A percentile compares a stretch with the other conserved stretches of the same genome.
phyloP scores from a whole-genome alignment of 2,113 vertebrate genomes.

The Pelmatolapia mariae region DNA sequence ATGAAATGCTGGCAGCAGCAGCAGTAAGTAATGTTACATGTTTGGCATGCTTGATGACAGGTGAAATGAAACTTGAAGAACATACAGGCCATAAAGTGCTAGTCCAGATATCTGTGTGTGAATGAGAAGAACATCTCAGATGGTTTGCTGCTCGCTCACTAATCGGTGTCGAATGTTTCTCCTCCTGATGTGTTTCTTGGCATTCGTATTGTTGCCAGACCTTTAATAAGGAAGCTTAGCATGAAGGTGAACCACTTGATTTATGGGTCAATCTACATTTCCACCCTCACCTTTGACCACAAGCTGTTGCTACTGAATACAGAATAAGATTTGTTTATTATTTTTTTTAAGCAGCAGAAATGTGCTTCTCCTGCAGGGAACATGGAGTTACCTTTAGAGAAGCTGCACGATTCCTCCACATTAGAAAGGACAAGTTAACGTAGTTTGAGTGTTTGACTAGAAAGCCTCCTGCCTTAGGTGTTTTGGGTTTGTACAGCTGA shows the following conservation, averaged over 20 bases:
- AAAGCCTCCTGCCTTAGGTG: not conserved
- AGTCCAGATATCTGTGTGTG: not conserved
- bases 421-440: not conserved
- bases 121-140: fast-evolving
- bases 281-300: not conserved
- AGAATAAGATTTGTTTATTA: fast-evolving
- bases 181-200: not conserved
- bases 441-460: not conserved
- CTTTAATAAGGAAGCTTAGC: not conserved
- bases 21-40: not conserved
- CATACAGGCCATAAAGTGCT: not conserved
- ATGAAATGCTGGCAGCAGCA: not conserved
- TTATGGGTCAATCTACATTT: not conserved
- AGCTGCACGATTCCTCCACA: not conserved
- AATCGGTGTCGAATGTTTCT: not conserved
- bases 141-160: not conserved
- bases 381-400: not conserved
- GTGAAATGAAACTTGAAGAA: not conserved
- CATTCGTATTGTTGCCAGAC: not conserved
- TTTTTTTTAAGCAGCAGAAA: not conserved
- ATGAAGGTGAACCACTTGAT: not conserved
- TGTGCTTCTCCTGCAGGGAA: not conserved
- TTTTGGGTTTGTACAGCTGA: not conserved
- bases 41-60: not conserved
- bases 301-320: not conserved